Evolutionary conservation across 2,888 invertebrate species (phyloP).

Genomic region (Carterocephalus palaemon): DNA sequence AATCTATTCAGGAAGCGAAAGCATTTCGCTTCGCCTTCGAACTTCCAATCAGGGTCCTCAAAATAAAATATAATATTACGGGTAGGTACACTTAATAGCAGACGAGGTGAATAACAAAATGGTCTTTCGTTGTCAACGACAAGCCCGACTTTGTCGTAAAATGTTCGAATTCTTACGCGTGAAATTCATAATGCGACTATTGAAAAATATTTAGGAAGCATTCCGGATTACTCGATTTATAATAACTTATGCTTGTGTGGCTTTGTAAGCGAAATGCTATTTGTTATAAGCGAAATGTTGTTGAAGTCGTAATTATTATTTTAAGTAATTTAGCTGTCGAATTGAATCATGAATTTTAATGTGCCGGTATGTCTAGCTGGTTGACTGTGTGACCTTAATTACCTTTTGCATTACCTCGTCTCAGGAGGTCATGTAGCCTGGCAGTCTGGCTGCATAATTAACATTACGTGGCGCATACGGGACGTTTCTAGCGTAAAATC

Average conservation of each 20-base stretch:
- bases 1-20: constrained; percentile 65
- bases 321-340: neutral
- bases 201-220: neutral
- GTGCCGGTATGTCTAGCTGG: neutral
- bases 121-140: constrained; percentile 45
- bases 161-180: constrained; percentile 9
- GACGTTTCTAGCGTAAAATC: constrained; percentile 42
- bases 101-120: constrained; percentile 62
- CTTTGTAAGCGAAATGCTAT: no score
- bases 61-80: constrained; percentile 55
- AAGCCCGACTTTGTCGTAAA: constrained; percentile 32
- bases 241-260: no score
- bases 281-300: no score
- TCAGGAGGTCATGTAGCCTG: constrained; percentile 22
- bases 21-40: constrained; percentile 58
- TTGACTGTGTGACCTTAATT: constrained; percentile 19
- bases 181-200: constrained; percentile 6
- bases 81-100: constrained; percentile 50
- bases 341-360: constrained; percentile 18
- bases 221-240: neutral
- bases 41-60: constrained; percentile 58
- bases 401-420: constrained; percentile 19
- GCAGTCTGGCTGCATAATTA: constrained; percentile 39
- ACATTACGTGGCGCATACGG: constrained; percentile 38
- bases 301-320: neutral